Evolutionary conservation across 2,797 vertebrate genomes (phyloP).

Genomic region (Notamacropus eugenii): DNA sequence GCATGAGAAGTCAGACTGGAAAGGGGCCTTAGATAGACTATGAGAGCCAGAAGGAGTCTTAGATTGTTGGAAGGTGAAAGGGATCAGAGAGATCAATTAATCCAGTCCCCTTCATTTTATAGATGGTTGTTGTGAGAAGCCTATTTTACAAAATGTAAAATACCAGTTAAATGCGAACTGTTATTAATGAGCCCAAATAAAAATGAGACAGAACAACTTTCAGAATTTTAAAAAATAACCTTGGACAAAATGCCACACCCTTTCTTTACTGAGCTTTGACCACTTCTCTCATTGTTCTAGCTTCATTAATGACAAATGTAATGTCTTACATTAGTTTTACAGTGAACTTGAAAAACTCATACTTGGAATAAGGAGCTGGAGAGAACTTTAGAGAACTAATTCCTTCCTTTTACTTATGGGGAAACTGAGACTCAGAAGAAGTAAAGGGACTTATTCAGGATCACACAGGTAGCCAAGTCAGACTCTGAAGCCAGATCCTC

Average conservation of each 20-base stretch:
- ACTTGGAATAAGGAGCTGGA: neutral
- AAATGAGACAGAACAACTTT: neutral
- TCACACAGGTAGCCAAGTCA: neutral
- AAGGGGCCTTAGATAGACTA: neutral
- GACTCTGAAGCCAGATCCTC: neutral
- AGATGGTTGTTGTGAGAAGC: neutral
- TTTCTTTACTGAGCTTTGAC: neutral
- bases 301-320: neutral
- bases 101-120: neutral
- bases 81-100: neutral
- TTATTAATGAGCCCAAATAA: neutral
- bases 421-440: neutral
- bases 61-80: neutral
- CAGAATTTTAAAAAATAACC: neutral
- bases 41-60: neutral
- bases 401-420: neutral
- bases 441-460: neutral
- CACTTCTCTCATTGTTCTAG: neutral
- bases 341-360: neutral
- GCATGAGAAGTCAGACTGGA: neutral
- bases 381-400: neutral
- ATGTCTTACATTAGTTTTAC: neutral
- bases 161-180: neutral
- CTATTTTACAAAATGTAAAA: neutral
- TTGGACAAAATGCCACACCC: neutral